Percentiles rank a stretch among this genome's conserved stretches.
phyloP scores from a whole-genome alignment of 2,797 vertebrate genomes.

The Hapalemur alaotrensis region DNA sequence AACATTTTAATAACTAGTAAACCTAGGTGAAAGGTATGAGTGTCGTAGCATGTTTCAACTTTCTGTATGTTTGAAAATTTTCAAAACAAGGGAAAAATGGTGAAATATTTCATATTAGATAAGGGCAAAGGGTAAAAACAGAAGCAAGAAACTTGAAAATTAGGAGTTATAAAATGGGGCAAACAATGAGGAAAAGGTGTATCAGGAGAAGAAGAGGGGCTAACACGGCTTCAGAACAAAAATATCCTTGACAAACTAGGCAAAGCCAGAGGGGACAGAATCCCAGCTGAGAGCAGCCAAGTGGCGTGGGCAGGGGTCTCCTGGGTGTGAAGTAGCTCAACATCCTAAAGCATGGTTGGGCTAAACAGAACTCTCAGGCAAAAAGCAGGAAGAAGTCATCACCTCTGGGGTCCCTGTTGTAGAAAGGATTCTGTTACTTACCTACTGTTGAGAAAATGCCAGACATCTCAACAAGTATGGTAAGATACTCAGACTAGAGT shows the following conservation, averaged over 20 bases:
- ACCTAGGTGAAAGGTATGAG: background rate
- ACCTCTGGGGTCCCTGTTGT: background rate
- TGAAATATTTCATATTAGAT: background rate
- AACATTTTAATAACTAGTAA: background rate
- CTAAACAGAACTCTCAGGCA: background rate
- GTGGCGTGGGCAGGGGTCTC: background rate
- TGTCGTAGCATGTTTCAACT: background rate
- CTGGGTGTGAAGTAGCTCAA: background rate
- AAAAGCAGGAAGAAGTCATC: background rate
- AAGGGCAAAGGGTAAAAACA: background rate
- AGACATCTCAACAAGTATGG: background rate
- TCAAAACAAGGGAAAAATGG: background rate
- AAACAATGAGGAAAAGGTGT: background rate
- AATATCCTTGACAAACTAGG: background rate
- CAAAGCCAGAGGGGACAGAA: background rate
- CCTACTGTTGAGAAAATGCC: background rate
- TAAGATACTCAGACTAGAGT: background rate
- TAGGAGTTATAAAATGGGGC: background rate
- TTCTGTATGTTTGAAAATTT: background rate
- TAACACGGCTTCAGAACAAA: background rate
- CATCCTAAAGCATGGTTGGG: fast-evolving
- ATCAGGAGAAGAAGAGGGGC: background rate
- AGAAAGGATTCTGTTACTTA: background rate
- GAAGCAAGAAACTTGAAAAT: background rate
- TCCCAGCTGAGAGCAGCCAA: background rate